Conservation (phyloP, 1,140 invertebrate genomes). For the Drosophila nebulosa region DNA sequence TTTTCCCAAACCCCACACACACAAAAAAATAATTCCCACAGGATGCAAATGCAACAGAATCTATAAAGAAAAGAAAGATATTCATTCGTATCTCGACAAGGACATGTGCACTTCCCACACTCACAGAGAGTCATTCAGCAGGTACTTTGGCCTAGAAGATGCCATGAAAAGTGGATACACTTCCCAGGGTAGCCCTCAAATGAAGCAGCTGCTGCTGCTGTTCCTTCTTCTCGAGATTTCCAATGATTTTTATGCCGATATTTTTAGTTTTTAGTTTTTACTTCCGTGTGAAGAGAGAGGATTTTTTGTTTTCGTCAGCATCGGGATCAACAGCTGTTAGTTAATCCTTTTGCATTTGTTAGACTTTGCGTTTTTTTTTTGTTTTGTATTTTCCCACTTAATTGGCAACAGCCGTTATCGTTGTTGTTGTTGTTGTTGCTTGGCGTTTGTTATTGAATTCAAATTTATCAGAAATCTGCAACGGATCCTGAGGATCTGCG, state of each 20-base stretch:
- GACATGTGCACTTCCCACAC: slow-evolving; percentile 55
- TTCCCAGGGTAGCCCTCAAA: slow-evolving; percentile 31
- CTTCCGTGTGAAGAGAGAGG: slow-evolving; percentile 41
- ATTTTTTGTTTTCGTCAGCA: slow-evolving; percentile 12
- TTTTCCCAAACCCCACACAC: slow-evolving; percentile 8
- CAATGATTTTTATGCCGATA: slow-evolving; percentile 6
- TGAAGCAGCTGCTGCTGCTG: slow-evolving; percentile 13
- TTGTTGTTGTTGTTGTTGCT: slow-evolving; percentile 26
- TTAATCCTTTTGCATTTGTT: slow-evolving; percentile 55
- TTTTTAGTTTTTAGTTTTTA: neutral
- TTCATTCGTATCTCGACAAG: slow-evolving; percentile 1
- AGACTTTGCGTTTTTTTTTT: slow-evolving; percentile 27
- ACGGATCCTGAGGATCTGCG: too few species aligned
- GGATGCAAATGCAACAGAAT: slow-evolving; percentile 49
- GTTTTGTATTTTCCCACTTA: too few species aligned
- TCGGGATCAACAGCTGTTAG: slow-evolving; percentile 16
- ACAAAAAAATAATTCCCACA: slow-evolving; percentile 32
- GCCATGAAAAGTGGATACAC: slow-evolving; percentile 1
- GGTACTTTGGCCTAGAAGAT: slow-evolving; percentile 34
- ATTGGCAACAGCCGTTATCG: slow-evolving; percentile 41
- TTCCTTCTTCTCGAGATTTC: slow-evolving; percentile 15
- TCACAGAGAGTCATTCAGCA: slow-evolving; percentile 4
- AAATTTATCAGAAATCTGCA: slow-evolving; percentile 51
- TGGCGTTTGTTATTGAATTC: slow-evolving; percentile 52
- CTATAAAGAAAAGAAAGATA: slow-evolving; percentile 12